Conservation (phyloP, 2,888 invertebrate genomes). For the Leptodirus hochenwartii region DNA sequence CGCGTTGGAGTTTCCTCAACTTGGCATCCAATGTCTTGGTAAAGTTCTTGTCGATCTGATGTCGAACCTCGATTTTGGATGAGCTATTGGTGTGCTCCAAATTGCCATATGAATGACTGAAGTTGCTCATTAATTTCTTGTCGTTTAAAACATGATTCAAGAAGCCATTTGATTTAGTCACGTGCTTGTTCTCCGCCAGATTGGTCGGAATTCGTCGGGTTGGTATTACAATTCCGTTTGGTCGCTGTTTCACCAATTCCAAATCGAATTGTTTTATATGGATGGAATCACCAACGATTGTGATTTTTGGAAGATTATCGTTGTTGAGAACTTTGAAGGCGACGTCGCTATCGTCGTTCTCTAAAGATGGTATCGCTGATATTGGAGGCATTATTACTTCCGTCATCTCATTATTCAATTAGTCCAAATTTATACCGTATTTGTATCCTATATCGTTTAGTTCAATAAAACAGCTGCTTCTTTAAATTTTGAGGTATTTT, state of each 20-base stretch:
- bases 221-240: constrained; percentile 37
- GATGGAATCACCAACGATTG: constrained; percentile 21
- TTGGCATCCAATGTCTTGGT: constrained; percentile 54
- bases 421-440: no score
- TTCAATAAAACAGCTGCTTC: no score
- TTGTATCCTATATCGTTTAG: no score
- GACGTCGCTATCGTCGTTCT: constrained; percentile 21
- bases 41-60: constrained; percentile 33
- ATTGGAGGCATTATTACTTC: constrained; percentile 8
- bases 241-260: constrained; percentile 25
- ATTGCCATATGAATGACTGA: constrained; percentile 29
- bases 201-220: constrained; percentile 26
- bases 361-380: constrained; percentile 3
- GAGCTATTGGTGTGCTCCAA: constrained; percentile 22
- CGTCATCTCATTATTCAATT: constrained; percentile 9
- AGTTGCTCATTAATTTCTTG: constrained; percentile 21
- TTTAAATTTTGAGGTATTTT: no score
- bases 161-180: constrained; percentile 24
- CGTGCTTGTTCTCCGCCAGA: constrained; percentile 20
- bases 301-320: constrained; percentile 24
- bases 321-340: constrained; percentile 28
- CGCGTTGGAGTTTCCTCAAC: constrained; percentile 46
- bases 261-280: constrained; percentile 24
- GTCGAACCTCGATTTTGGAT: constrained; percentile 18
- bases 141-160: constrained; percentile 15